A percentile compares a stretch with the other conserved stretches of the same genome.
phyloP scores from a whole-genome alignment of 2,113 vertebrate genomes.

The Engystomops pustulosus region DNA sequence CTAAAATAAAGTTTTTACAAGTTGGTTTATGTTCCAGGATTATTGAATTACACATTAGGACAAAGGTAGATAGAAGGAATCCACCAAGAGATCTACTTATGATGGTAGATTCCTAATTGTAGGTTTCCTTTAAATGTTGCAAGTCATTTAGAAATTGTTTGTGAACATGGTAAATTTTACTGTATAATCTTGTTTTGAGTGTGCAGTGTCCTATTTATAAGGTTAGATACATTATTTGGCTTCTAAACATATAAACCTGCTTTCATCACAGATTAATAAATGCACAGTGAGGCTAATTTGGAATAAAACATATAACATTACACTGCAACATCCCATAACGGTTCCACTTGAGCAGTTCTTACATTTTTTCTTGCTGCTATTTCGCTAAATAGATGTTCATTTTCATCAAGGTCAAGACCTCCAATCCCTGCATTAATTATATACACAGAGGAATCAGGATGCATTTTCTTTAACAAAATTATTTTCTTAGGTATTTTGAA shows the following conservation, averaged over 20 bases:
- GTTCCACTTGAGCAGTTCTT: background rate
- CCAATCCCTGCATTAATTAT: background rate
- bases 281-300: background rate
- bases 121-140: too few relatives aligned
- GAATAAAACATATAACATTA: background rate
- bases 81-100: too few relatives aligned
- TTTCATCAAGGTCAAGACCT: background rate
- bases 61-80: too few relatives aligned
- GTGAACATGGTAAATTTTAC: too few relatives aligned
- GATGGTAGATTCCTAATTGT: too few relatives aligned
- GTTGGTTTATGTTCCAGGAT: too few relatives aligned
- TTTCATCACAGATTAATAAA: background rate
- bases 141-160: too few relatives aligned
- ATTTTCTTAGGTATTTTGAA: too few relatives aligned
- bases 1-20: too few relatives aligned
- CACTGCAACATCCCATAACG: background rate
- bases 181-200: too few relatives aligned
- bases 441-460: background rate
- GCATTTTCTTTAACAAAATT: background rate
- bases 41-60: too few relatives aligned
- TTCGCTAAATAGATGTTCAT: constrained; percentile 12
- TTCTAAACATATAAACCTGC: constrained; percentile 27
- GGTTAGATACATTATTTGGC: background rate
- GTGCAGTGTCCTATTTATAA: too few relatives aligned
- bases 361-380: background rate